Percentiles rank a stretch among this genome's conserved stretches.
Evolutionary conservation across 2,888 invertebrate species (phyloP).

Genomic region (Cephus rjabovi): DNA sequence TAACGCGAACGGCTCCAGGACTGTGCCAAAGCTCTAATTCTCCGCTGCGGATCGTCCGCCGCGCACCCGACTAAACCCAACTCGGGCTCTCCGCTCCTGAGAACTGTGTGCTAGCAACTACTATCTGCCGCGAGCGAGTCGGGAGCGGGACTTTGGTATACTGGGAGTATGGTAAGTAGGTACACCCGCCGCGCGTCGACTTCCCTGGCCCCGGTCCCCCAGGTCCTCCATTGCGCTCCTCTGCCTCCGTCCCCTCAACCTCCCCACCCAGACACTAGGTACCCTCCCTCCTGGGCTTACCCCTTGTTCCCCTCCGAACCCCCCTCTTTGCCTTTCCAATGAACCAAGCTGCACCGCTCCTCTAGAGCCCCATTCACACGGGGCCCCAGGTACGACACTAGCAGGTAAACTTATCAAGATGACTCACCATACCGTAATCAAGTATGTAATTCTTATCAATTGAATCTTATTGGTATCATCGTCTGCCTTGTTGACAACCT

Average conservation of each 20-base stretch:
- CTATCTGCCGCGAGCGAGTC: slow-evolving; percentile 59
- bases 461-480: background rate
- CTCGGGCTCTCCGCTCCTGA: slow-evolving; percentile 28
- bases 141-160: slow-evolving; percentile 59
- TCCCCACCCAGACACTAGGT: slow-evolving; percentile 11
- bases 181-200: slow-evolving; percentile 56
- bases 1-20: background rate
- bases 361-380: slow-evolving; percentile 22
- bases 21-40: background rate
- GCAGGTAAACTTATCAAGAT: background rate
- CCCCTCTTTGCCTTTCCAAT: slow-evolving; percentile 24
- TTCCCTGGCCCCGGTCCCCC: slow-evolving; percentile 36
- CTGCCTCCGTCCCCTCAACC: slow-evolving; percentile 30
- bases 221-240: slow-evolving; percentile 29
- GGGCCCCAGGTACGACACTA: slow-evolving; percentile 39
- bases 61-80: background rate
- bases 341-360: slow-evolving; percentile 33
- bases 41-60: background rate
- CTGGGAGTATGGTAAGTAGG: slow-evolving; percentile 65
- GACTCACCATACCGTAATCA: background rate
- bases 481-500: background rate
- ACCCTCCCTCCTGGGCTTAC: slow-evolving; percentile 18
- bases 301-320: slow-evolving; percentile 16
- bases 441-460: background rate
- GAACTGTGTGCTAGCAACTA: slow-evolving; percentile 57